Evolutionary conservation across 2,888 invertebrate genomes (phyloP).

Genomic region (Meteorus colon): DNA sequence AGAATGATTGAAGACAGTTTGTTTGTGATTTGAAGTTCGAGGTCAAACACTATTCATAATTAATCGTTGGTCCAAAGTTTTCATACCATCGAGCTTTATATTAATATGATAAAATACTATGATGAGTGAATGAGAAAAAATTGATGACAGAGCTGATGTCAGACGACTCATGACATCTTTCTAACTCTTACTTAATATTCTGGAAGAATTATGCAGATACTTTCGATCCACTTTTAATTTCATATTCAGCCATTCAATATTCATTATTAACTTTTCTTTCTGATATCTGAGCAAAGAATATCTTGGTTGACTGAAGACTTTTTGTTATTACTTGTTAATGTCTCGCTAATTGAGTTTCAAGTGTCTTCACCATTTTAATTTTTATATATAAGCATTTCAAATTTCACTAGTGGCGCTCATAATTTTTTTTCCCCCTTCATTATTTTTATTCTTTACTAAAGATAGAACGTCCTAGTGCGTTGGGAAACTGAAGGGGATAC

Average conservation of each 20-base stretch:
- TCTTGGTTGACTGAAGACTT: conserved; percentile 1
- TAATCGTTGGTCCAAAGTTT: background rate
- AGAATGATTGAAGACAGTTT: conserved; percentile 35
- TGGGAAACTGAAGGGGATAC: background rate
- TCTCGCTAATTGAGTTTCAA: conserved; percentile 53
- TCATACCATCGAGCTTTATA: background rate
- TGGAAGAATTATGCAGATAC: background rate
- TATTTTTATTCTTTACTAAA: background rate
- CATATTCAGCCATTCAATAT: background rate
- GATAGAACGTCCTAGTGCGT: background rate
- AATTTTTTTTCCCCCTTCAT: background rate
- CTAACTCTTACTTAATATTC: background rate
- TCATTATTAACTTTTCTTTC: background rate
- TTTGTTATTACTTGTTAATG: conserved; percentile 59
- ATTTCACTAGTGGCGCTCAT: background rate
- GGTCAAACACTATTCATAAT: background rate
- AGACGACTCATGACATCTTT: background rate
- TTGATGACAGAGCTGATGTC: background rate
- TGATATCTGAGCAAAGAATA: background rate
- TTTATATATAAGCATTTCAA: background rate
- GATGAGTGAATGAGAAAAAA: background rate
- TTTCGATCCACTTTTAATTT: background rate
- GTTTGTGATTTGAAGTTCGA: conserved; percentile 23
- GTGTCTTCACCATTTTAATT: conserved; percentile 46
- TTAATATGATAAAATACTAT: background rate